Base-by-base conservation (phyloP, 2,888 invertebrate genomes). In the Hemaris fuciformis region DNA sequence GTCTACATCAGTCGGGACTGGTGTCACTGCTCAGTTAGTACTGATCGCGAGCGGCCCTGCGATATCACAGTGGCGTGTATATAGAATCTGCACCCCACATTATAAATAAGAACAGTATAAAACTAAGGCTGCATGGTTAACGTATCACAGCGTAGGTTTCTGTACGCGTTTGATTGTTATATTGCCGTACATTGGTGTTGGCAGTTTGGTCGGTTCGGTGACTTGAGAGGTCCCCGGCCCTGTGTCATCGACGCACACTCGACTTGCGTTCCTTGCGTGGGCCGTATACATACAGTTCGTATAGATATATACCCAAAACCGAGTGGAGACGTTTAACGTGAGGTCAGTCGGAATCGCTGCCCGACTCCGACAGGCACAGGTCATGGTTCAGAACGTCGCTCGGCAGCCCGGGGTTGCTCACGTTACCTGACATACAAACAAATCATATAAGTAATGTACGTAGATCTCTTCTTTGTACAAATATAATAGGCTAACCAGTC, bases 351-450 rank as follows among this genome's bases (percentile, higher is more conserved):
- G 94, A 95, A 85, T 97, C 97, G 76, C 96, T 96, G 80, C 96
- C 97, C 42, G 97, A 96, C 91, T 97, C 97, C 59, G 97, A 97
- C 77, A 98, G 94, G 92, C 97, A 96, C 77, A 98, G 94, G 88
- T 98, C 97, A 80, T 97, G 96, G 80, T 95, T 96, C 74, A 97
- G 93, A 65, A 96, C 92, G 88, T 95, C 95, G 75, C 94, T 93
- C 15, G 94, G 94, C 81, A 95, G 87, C 38, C 93, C 79, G 1
- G 88, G 79, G 69, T 80, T 81, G 58, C 72, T 70, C 0, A 75
- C 70, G n/a, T 65, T 75, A 64, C 87, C 87, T 86, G 79, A 22
- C 20, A 59, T 15, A 58, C 22, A 1, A 25, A 60, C 7, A 60
- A 15, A 10, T 38, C 20, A 15, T 56, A 56, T 5, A 8, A 8